phyloP scores from a whole-genome alignment of 2,113 vertebrate species.

The Coptodon rendalli region DNA sequence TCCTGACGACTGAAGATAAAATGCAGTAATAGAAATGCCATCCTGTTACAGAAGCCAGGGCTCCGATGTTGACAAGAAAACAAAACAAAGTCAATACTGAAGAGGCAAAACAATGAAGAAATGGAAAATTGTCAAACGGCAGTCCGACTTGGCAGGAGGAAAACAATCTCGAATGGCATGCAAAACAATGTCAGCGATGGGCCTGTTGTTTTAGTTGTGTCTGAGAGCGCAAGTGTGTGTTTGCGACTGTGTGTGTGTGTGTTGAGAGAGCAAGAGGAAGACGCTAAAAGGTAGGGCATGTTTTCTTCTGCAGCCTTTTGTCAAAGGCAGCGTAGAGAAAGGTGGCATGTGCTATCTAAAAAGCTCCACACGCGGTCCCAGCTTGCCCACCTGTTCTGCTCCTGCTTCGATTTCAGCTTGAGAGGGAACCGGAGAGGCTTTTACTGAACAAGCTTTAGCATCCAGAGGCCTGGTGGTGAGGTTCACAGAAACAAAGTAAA shows the following conservation, averaged over 20 bases:
- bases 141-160: slow-evolving; percentile 13
- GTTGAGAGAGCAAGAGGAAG: neutral
- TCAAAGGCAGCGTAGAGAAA: slow-evolving; percentile 22
- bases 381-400: slow-evolving; percentile 20
- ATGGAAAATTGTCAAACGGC: slow-evolving; percentile 51
- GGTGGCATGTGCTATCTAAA: slow-evolving; percentile 44
- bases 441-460: slow-evolving; percentile 13
- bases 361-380: slow-evolving; percentile 34
- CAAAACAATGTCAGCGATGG: slow-evolving; percentile 26
- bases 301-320: slow-evolving; percentile 5
- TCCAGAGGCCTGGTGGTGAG: neutral
- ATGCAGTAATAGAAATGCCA: slow-evolving; percentile 56
- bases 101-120: slow-evolving; percentile 38
- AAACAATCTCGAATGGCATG: slow-evolving; percentile 43
- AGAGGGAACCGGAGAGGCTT: slow-evolving; percentile 25
- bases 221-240: neutral
- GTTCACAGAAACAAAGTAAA: neutral
- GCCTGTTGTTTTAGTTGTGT: neutral
- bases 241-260: neutral
- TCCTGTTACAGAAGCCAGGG: slow-evolving; percentile 29
- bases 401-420: slow-evolving; percentile 47
- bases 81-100: slow-evolving; percentile 53
- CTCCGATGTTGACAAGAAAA: slow-evolving; percentile 24
- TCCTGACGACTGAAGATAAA: slow-evolving; percentile 59
- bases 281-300: neutral